A percentile compares a stretch with the other conserved stretches of the same genome.
Conservation (phyloP, 1,140 invertebrate genomes). For the Hypsibius dujardini region DNA sequence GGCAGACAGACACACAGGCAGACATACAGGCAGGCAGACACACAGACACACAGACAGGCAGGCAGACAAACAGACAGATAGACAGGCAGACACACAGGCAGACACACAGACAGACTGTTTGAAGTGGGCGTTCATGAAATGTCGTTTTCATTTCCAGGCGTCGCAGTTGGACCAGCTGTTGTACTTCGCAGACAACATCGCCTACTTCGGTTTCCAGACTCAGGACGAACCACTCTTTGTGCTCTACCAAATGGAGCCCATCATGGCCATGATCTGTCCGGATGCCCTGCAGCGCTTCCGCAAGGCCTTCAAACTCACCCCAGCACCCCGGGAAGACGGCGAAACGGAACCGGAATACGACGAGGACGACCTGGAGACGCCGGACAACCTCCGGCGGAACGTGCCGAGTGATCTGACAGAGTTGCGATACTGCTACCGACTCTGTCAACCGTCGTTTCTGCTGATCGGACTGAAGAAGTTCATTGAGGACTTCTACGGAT, state of each 20-base stretch:
- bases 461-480: slow-evolving; percentile 81
- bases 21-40: too few relatives aligned
- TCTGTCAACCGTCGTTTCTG: slow-evolving; percentile 76
- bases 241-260: slow-evolving; percentile 91
- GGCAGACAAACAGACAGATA: too few relatives aligned
- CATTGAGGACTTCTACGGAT: slow-evolving; percentile 78
- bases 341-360: slow-evolving; percentile 46
- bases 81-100: too few relatives aligned
- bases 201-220: slow-evolving; percentile 90
- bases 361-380: slow-evolving; percentile 56
- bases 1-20: too few relatives aligned
- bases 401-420: slow-evolving; percentile 56
- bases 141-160: slow-evolving; percentile 43
- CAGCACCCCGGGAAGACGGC: slow-evolving; percentile 17
- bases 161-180: slow-evolving; percentile 76
- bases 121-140: too few relatives aligned
- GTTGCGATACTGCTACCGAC: slow-evolving; percentile 62
- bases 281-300: slow-evolving; percentile 31
- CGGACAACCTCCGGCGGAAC: slow-evolving; percentile 42
- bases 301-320: slow-evolving; percentile 24
- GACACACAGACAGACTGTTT: too few relatives aligned
- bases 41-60: too few relatives aligned
- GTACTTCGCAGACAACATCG: slow-evolving; percentile 91
- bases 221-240: slow-evolving; percentile 95
- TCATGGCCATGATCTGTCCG: slow-evolving; percentile 51